These are phyloP conservation scores for Cirrhinus mrigala DNA, from an alignment of 2,797 vertebrate genomes.

Conservation along the genomic window DNA sequence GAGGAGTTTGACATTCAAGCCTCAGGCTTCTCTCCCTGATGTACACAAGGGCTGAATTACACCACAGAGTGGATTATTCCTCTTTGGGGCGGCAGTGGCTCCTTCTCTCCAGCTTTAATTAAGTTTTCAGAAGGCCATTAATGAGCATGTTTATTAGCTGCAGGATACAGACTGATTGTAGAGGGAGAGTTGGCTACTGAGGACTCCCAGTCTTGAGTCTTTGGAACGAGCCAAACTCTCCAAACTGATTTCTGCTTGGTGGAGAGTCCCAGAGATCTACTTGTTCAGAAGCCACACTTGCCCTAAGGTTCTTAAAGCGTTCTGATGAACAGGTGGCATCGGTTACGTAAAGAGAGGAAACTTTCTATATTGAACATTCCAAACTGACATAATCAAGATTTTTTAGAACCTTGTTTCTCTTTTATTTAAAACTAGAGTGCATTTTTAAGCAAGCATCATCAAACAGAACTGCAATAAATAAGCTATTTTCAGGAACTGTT, in stretches of 20 bases:
- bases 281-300: conserved; percentile 13
- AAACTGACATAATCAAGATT: background rate
- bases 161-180: conserved; percentile 27
- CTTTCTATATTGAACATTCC: background rate
- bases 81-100: conserved; percentile 44
- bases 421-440: background rate
- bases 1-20: conserved; percentile 74
- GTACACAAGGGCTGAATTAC: conserved; percentile 58
- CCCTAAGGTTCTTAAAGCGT: background rate
- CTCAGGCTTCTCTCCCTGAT: conserved; percentile 67
- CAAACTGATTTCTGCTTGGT: conserved; percentile 31
- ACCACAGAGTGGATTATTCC: conserved; percentile 32
- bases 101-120: conserved; percentile 55
- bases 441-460: background rate
- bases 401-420: background rate
- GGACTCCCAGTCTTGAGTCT: conserved; percentile 3
- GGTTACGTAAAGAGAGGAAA: background rate
- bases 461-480: background rate
- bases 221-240: background rate
- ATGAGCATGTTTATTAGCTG: conserved; percentile 40
- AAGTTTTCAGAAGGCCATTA: conserved; percentile 59
- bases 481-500: background rate
- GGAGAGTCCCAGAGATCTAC: conserved; percentile 33
- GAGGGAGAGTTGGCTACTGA: background rate
- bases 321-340: conserved; percentile 12